Base-by-base conservation (phyloP, 92 coral and sea anemone species). In the Hydrozoanthus gracilis region DNA sequence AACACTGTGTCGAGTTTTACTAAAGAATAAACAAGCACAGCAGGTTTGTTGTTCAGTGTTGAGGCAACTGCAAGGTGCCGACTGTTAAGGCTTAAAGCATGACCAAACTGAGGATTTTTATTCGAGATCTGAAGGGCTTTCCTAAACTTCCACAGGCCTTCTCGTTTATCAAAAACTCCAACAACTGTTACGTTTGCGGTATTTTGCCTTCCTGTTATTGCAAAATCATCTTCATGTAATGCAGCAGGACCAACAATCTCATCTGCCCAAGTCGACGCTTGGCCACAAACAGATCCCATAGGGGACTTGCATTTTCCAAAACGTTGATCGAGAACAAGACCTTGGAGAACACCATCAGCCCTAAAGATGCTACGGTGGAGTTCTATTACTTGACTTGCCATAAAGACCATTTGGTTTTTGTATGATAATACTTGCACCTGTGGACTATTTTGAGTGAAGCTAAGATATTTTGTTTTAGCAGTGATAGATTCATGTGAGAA, bases 241-340 rank as follows among this genome's bases (percentile, higher is more conserved):
- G 89, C 91, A 12, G 89, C 86, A 56, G 20, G 85, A n/a, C 90
- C 83, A 39, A 87, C 89, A 6, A 92, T 86, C n/a, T 65, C 56
- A 68, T 93, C 93, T 72, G 95, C 83, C 99, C 99, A 97, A 8
- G 65, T 69, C 71, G 62, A 55, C 49, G 85, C 82, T n/a, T 84
- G 48, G 11, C 44, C 46, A 72, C 98, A 96, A 12, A 64, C 71
- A 10, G 82, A 79, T 8, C 84, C 89, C n/a, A 27, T 49, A 10
- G 51, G 51, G 8, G 65, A 12, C 15, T 54, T 79, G 16, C 85
- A 80, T 80, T 4, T 80, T 27, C 85, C 71, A 70, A 60, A 80
- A 4, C 61, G 75, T 44, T 74, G 77, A 47, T 77, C 54, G 15
- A 69, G 78, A 52, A 78, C 71, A 9, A 56, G 73, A 14, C 78